Conservation (phyloP, 1,140 invertebrate genomes). For the Drosophila tsacasi region DNA sequence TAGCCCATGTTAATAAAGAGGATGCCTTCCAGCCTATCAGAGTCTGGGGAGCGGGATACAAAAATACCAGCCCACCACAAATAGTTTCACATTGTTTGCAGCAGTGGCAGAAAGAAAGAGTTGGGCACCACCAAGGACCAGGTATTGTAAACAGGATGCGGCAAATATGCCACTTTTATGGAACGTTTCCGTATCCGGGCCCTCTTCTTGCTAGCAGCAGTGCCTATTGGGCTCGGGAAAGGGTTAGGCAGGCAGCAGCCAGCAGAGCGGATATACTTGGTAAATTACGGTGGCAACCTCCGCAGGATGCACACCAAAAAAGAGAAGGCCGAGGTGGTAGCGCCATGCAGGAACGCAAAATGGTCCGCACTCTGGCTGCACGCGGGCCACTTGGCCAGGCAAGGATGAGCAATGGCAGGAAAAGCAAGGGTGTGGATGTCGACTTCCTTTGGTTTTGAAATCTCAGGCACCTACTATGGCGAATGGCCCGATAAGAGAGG, state of each 20-base stretch:
- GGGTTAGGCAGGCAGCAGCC: conserved; percentile 27
- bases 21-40: neutral
- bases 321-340: neutral
- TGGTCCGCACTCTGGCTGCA: conserved; percentile 8
- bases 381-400: conserved; percentile 9
- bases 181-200: conserved; percentile 66
- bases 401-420: neutral
- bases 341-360: conserved; percentile 23
- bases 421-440: neutral
- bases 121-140: conserved; percentile 31
- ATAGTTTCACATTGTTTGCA: conserved; percentile 50
- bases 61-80: conserved; percentile 4
- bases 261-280: conserved; percentile 75
- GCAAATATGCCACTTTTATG: conserved; percentile 80
- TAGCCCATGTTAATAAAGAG: neutral
- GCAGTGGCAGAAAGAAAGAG: neutral
- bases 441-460: conserved; percentile 13
- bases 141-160: conserved; percentile 78
- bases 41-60: neutral
- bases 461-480: conserved; percentile 8
- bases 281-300: conserved; percentile 72
- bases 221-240: conserved; percentile 7
- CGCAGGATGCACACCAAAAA: conserved; percentile 13
- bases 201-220: conserved; percentile 7
- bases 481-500: conserved; percentile 9